Conservation (phyloP, 2,888 invertebrate genomes). For the Lochmaea crataegi region DNA sequence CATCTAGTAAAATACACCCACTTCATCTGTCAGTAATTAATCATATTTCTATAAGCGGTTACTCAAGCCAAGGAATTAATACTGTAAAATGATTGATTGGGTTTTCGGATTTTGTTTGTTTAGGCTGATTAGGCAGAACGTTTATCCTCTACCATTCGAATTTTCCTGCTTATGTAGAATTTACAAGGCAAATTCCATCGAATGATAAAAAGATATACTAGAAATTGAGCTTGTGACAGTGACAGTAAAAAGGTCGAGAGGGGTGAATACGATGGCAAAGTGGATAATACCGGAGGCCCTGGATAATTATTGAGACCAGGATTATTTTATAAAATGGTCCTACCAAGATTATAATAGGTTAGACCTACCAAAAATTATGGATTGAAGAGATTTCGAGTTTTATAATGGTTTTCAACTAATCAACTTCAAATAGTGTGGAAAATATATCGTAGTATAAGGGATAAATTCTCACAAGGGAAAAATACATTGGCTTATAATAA, state of each 20-base stretch:
- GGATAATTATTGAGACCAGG: constrained; percentile 23
- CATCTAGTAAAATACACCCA: constrained; percentile 31
- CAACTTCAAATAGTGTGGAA: too few relatives aligned
- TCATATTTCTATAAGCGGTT: constrained; percentile 30
- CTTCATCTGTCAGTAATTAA: constrained; percentile 36
- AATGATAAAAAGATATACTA: constrained; percentile 24
- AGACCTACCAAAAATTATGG: too few relatives aligned
- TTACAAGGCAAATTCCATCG: constrained; percentile 18
- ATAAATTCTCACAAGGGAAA: too few relatives aligned
- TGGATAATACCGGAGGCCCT: constrained; percentile 15
- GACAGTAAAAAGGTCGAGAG: constrained; percentile 26
- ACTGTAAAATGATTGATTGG: constrained; percentile 32
- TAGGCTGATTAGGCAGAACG: constrained; percentile 22
- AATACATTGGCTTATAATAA: too few relatives aligned
- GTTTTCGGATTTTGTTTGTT: constrained; percentile 26
- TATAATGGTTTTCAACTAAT: too few relatives aligned
- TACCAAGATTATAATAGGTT: not conserved
- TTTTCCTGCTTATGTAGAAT: constrained; percentile 27
- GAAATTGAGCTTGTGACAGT: constrained; percentile 21
- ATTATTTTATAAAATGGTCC: constrained; percentile 27
- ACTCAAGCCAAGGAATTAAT: constrained; percentile 22
- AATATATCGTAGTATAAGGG: too few relatives aligned
- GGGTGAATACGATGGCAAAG: constrained; percentile 23
- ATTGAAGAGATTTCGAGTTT: too few relatives aligned
- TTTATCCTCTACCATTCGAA: constrained; percentile 18